These are phyloP conservation scores for Drosophila pruinosa DNA, from an alignment of 1,140 invertebrate genomes.

Conservation along the genomic window DNA sequence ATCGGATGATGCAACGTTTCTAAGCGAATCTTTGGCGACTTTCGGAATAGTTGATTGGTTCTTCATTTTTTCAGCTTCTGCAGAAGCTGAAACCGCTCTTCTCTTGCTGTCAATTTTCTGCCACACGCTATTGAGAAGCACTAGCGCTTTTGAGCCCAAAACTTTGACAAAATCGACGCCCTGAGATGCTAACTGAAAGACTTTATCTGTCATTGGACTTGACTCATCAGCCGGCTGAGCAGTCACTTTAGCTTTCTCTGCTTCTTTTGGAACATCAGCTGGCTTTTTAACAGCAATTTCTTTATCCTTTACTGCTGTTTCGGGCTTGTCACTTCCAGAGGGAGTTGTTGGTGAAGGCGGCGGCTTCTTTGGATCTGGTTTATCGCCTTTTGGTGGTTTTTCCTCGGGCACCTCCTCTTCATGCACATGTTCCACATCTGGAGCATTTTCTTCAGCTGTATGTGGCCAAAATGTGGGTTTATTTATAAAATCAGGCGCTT, in stretches of 20 bases:
- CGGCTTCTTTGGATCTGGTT: slow-evolving; percentile 14
- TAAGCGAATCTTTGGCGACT: neutral
- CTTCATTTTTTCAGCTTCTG: neutral
- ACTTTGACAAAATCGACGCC: slow-evolving; percentile 5
- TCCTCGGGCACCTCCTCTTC: neutral
- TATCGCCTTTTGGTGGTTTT: neutral
- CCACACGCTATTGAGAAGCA: slow-evolving; percentile 1
- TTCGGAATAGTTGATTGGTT: neutral
- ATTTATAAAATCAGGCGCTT: slow-evolving; percentile 87
- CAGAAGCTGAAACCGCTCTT: neutral
- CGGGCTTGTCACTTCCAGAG: neutral
- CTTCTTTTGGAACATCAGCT: neutral
- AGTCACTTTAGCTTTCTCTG: neutral
- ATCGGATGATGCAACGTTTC: neutral
- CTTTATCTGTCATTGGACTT: neutral
- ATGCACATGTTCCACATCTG: slow-evolving; percentile 22
- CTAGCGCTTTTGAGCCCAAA: slow-evolving; percentile 7
- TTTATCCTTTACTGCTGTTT: neutral
- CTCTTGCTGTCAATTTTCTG: neutral
- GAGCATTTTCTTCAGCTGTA: slow-evolving; percentile 84
- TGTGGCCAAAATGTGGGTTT: slow-evolving; percentile 93
- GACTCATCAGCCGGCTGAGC: neutral
- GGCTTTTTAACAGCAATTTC: neutral
- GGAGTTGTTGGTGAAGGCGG: slow-evolving; percentile 9
- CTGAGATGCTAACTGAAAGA: slow-evolving; percentile 20